Percentiles rank a stretch among this genome's conserved stretches.
phyloP scores from a whole-genome alignment of 30 jellyfish, hydroid and myxozoan species.

The Morbakka virulenta region DNA sequence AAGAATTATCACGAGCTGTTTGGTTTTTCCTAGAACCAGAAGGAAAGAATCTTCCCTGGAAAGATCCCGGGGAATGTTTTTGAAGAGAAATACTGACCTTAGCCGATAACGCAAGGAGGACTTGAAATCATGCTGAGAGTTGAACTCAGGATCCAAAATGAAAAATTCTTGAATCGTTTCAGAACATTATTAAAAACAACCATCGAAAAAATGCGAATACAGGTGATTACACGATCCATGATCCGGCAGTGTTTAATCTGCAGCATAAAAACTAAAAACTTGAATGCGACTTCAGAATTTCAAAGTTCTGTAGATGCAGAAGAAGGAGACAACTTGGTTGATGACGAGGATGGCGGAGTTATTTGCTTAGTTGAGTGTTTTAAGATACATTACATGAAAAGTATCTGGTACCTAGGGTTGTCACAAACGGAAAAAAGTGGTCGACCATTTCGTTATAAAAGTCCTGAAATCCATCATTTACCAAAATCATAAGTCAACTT shows the following conservation, averaged over 20 bases:
- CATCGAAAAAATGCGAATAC: slow-evolving; percentile 38
- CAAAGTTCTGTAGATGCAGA: slow-evolving; percentile 15
- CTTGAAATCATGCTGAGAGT: slow-evolving; percentile 16
- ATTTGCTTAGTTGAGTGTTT: slow-evolving; percentile 26
- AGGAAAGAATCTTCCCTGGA: slow-evolving; percentile 4
- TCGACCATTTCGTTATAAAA: too few relatives aligned
- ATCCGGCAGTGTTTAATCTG: slow-evolving; percentile 44
- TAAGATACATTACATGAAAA: too few relatives aligned
- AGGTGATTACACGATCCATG: slow-evolving; percentile 31
- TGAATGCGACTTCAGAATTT: neutral
- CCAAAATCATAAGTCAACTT: too few relatives aligned
- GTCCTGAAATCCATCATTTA: too few relatives aligned
- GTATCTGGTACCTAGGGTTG: too few relatives aligned
- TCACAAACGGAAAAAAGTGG: too few relatives aligned
- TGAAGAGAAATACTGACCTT: slow-evolving; percentile 25
- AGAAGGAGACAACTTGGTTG: slow-evolving; percentile 40
- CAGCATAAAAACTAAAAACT: too few relatives aligned
- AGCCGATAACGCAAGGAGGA: slow-evolving; percentile 29
- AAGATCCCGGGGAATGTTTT: slow-evolving; percentile 11
- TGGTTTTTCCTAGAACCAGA: slow-evolving; percentile 1
- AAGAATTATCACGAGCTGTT: neutral
- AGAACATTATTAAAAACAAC: slow-evolving; percentile 37
- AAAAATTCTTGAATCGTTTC: slow-evolving; percentile 37
- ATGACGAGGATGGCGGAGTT: slow-evolving; percentile 41
- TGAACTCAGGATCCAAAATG: slow-evolving; percentile 9